Percentiles rank a stretch among this genome's conserved stretches.
Evolutionary conservation across 1,140 invertebrate species (phyloP).

Genomic region (Globodera rostochiensis): DNA sequence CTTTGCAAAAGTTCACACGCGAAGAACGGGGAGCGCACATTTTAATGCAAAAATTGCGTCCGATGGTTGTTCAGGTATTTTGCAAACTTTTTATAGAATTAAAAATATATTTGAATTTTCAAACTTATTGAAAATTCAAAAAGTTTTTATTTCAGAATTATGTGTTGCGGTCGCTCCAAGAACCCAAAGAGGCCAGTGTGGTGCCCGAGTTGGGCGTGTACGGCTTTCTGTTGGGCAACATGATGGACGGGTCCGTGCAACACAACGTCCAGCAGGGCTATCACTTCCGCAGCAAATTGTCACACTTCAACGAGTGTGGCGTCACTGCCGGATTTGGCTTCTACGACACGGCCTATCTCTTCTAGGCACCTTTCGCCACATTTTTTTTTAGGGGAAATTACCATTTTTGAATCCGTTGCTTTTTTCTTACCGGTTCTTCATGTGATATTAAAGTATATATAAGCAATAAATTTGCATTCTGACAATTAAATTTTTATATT

Average conservation of each 20-base stretch:
- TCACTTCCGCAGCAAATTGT: constrained; percentile 76
- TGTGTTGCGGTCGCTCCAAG: constrained; percentile 74
- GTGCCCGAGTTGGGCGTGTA: constrained; percentile 92
- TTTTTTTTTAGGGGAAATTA: not conserved
- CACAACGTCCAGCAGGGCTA: not conserved
- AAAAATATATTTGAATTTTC: not conserved
- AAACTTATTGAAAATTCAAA: not conserved
- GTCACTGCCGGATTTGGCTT: constrained; percentile 77
- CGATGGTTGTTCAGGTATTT: constrained; percentile 52
- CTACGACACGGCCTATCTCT: not conserved
- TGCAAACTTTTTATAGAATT: constrained; percentile 35
- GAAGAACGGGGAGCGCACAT: constrained; percentile 83
- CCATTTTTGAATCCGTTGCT: too few species aligned
- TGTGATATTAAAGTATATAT: too few species aligned
- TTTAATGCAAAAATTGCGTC: constrained; percentile 78
- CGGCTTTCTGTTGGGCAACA: constrained; percentile 82
- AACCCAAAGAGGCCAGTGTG: constrained; percentile 69
- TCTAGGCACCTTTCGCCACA: not conserved
- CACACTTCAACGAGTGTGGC: constrained; percentile 86
- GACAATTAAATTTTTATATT: too few species aligned
- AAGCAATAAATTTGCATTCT: too few species aligned
- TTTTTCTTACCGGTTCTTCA: too few species aligned
- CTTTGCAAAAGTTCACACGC: constrained; percentile 73
- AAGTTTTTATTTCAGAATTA: constrained; percentile 75
- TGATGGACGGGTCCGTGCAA: constrained; percentile 85